These are phyloP conservation scores for Zaprionus kolodkinae DNA, from an alignment of 1,140 invertebrate genomes.

Conservation along the genomic window DNA sequence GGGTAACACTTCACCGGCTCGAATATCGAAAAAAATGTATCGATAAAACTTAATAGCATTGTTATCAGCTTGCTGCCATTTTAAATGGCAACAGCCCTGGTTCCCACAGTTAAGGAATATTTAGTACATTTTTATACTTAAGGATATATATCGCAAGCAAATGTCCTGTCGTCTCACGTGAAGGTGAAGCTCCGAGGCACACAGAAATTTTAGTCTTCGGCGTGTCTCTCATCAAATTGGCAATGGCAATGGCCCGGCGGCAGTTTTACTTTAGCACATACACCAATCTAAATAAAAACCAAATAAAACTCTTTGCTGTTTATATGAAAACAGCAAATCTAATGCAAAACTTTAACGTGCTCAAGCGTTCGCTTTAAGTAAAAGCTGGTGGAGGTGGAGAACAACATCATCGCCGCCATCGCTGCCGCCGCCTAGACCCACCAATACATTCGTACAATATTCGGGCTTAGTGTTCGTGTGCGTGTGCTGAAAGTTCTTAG, in stretches of 20 bases:
- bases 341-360: slow-evolving; percentile 82
- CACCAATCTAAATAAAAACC: slow-evolving; percentile 83
- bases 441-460: slow-evolving; percentile 43
- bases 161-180: slow-evolving; percentile 55
- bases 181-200: slow-evolving; percentile 46
- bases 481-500: slow-evolving; percentile 54
- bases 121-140: slow-evolving; percentile 31
- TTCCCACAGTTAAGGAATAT: slow-evolving; percentile 11
- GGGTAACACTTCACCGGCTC: background rate
- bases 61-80: background rate
- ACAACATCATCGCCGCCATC: slow-evolving; percentile 12
- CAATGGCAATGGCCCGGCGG: slow-evolving; percentile 81
- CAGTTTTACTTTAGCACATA: slow-evolving; percentile 75
- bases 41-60: background rate
- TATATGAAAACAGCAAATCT: slow-evolving; percentile 84
- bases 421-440: slow-evolving; percentile 40
- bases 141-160: slow-evolving; percentile 40
- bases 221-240: slow-evolving; percentile 65
- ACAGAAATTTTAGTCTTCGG: slow-evolving; percentile 81
- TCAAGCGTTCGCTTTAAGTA: slow-evolving; percentile 80
- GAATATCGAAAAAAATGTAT: background rate
- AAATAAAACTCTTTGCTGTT: slow-evolving; percentile 83
- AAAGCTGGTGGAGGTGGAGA: slow-evolving; percentile 33
- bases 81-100: slow-evolving; percentile 17
- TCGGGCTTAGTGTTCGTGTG: slow-evolving; percentile 37